A percentile compares a stretch with the other conserved stretches of the same genome.
Conservation (phyloP, 2,888 invertebrate species). For the Tribolium freemani region DNA sequence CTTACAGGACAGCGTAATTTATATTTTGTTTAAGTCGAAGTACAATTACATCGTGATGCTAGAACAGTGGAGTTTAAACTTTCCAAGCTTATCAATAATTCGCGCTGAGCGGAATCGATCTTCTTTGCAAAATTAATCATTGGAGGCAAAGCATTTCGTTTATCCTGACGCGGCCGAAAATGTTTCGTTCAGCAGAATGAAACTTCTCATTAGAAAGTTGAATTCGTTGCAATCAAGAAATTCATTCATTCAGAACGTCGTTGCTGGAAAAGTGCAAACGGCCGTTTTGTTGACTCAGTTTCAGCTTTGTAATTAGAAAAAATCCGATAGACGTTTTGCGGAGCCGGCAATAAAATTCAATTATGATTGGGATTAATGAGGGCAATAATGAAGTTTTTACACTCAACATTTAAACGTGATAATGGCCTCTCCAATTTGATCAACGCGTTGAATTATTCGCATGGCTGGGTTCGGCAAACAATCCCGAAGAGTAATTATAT, state of each 20-base stretch:
- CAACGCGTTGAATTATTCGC: constrained; percentile 60
- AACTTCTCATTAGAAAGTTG: constrained; percentile 38
- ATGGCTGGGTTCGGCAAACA: constrained; percentile 59
- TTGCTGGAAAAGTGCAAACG: constrained; percentile 24
- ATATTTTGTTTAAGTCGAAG: too few species aligned
- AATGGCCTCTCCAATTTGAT: constrained; percentile 57
- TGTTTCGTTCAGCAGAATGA: constrained; percentile 24
- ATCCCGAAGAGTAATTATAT: constrained; percentile 58
- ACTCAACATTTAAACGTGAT: constrained; percentile 51
- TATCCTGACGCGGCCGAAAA: constrained; percentile 5
- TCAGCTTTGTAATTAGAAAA: constrained; percentile 22
- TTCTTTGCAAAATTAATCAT: constrained; percentile 1
- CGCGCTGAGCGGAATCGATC: too few species aligned
- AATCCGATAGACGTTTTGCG: constrained; percentile 16
- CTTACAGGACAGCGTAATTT: too few species aligned
- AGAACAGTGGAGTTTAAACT: too few species aligned
- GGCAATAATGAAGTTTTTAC: constrained; percentile 50
- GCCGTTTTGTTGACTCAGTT: constrained; percentile 26
- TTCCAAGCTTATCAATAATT: too few species aligned
- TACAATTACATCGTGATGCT: too few species aligned
- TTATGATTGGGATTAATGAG: constrained; percentile 47
- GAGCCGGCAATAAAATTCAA: constrained; percentile 45
- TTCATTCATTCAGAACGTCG: constrained; percentile 14
- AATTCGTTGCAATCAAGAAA: constrained; percentile 35
- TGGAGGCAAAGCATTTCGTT: constrained; percentile 1